Evolutionary conservation across 1,140 invertebrate genomes (phyloP).

Genomic region (Ectropis grisescens): DNA sequence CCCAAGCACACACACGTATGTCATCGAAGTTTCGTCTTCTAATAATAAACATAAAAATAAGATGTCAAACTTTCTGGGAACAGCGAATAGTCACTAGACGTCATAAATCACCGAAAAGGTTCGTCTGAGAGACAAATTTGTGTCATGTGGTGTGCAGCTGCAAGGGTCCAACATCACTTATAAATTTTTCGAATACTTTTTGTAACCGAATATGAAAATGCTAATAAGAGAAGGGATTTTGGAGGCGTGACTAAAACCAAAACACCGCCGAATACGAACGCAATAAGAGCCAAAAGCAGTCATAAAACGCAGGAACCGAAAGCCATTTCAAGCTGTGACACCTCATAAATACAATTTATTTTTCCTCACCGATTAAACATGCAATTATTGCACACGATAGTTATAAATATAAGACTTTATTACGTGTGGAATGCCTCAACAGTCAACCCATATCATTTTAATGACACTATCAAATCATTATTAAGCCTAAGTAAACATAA

Average conservation of each 20-base stretch:
- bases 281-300: constrained; percentile 28
- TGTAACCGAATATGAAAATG: not conserved
- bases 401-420: no score
- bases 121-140: constrained; percentile 31
- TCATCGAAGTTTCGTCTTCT: no score
- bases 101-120: constrained; percentile 45
- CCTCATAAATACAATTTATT: constrained; percentile 18
- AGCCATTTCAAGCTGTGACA: constrained; percentile 23
- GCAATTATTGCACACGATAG: constrained; percentile 7
- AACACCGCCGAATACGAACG: constrained; percentile 35
- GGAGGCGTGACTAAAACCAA: constrained; percentile 45
- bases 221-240: no score
- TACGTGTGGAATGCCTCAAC: no score
- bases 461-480: constrained; percentile 18
- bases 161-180: constrained; percentile 9
- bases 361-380: no score
- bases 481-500: constrained; percentile 13
- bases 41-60: no score
- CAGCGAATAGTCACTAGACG: no score
- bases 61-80: no score
- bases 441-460: no score
- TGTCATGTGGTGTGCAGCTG: constrained; percentile 49
- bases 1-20: no score
- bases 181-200: constrained; percentile 5
- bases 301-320: constrained; percentile 19